Conservation (phyloP, 2,888 invertebrate genomes). For the Thymelicus lineola region DNA sequence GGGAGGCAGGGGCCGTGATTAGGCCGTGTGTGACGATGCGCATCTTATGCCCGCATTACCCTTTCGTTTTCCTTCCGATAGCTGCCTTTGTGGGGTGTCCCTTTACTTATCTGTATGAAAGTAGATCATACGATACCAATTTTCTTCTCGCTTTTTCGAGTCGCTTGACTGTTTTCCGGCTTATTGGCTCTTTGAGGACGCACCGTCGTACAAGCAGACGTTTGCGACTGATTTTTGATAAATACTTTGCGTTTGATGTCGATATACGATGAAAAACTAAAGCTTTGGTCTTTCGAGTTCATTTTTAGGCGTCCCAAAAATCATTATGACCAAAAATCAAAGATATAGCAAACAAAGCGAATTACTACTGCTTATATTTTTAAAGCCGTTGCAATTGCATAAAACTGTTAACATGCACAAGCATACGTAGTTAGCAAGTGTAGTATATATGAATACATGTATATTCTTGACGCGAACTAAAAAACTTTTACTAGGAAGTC, state of each 20-base stretch:
- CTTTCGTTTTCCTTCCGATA: constrained; percentile 85
- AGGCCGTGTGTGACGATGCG: constrained; percentile 85
- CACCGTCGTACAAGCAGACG: constrained; percentile 1
- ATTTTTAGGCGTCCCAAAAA: not conserved
- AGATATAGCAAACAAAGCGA: not conserved
- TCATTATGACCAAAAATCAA: not conserved
- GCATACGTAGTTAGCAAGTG: not conserved
- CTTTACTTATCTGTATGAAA: constrained; percentile 70
- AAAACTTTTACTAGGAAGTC: constrained; percentile 31
- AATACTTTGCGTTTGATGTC: constrained; percentile 31
- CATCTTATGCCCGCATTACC: constrained; percentile 85
- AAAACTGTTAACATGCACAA: not conserved
- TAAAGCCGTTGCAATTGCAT: not conserved
- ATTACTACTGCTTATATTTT: not conserved
- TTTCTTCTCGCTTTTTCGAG: constrained; percentile 62
- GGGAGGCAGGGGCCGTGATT: constrained; percentile 69
- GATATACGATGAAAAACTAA: constrained; percentile 26
- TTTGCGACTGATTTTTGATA: constrained; percentile 38
- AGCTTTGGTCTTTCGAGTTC: not conserved
- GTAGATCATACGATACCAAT: constrained; percentile 76
- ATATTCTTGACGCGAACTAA: constrained; percentile 25
- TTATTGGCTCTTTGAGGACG: constrained; percentile 48
- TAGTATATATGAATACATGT: not conserved
- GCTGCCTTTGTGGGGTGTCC: constrained; percentile 75
- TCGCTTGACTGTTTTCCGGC: constrained; percentile 45